phyloP scores from a whole-genome alignment of 2,797 vertebrate genomes.

The Echeneis naucrates region DNA sequence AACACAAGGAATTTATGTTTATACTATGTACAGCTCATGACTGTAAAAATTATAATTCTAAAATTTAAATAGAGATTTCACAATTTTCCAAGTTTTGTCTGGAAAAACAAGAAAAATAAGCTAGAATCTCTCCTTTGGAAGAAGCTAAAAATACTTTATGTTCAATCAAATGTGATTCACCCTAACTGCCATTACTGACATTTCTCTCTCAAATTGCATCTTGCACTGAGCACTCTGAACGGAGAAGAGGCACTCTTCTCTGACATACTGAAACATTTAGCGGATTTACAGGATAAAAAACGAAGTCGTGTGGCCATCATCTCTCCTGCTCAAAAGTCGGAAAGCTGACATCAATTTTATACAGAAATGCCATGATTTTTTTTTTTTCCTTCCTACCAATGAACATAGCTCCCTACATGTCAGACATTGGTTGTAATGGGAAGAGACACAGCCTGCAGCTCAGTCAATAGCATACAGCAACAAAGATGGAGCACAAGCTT shows the following conservation, averaged over 20 bases:
- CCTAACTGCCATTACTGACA: constrained; percentile 32
- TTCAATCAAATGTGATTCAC: constrained; percentile 20
- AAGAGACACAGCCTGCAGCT: background rate
- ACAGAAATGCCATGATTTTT: constrained; percentile 4
- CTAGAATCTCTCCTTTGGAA: background rate
- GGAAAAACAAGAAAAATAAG: background rate
- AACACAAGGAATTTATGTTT: background rate
- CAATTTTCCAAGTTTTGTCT: background rate
- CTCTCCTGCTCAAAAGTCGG: constrained; percentile 27
- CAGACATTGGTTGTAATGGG: background rate
- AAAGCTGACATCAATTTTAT: constrained; percentile 14
- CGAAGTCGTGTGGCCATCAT: constrained; percentile 10
- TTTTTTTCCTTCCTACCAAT: constrained; percentile 8
- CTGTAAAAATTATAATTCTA: background rate
- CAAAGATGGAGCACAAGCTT: background rate
- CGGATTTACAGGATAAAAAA: constrained; percentile 31
- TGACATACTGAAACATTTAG: constrained; percentile 37
- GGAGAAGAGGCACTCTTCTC: constrained; percentile 7
- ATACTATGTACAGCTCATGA: background rate
- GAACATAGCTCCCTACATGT: background rate
- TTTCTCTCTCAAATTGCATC: constrained; percentile 37
- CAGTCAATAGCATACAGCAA: background rate
- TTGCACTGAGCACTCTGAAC: constrained; percentile 22
- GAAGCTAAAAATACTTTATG: constrained; percentile 8
- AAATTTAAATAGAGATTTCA: too few relatives aligned